Conservation (phyloP, 2,113 vertebrate species). For the Sylvilagus bachmani region DNA sequence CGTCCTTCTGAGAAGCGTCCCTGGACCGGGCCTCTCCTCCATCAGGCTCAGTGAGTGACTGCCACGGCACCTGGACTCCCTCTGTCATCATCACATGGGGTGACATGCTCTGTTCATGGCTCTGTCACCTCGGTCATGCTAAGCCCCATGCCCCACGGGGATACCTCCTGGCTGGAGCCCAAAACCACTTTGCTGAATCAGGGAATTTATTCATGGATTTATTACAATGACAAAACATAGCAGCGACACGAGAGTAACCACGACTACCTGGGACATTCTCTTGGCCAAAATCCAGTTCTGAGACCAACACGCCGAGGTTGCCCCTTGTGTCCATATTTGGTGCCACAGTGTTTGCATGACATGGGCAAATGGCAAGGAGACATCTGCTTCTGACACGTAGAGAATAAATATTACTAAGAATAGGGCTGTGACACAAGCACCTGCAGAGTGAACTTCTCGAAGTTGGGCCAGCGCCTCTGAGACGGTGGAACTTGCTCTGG, state of each 20-base stretch:
- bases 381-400: not conserved
- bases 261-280: not conserved
- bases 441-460: not conserved
- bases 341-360: not conserved
- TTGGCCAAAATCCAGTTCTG: slow-evolving; percentile 30
- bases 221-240: not conserved
- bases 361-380: not conserved
- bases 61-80: not conserved
- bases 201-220: not conserved
- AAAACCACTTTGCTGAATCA: not conserved
- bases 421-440: not conserved
- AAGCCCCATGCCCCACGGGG: not conserved
- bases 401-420: not conserved
- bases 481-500: not conserved
- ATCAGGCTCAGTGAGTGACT: not conserved
- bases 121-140: not conserved
- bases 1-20: not conserved
- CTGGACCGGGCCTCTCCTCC: not conserved
- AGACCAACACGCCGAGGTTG: not conserved
- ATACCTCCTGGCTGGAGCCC: not conserved
- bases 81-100: not conserved
- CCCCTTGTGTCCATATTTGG: not conserved
- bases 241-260: not conserved
- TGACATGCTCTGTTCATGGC: not conserved
- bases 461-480: not conserved